These are phyloP conservation scores for pig (Sus scrofa) DNA, from an alignment of 2,113 vertebrate genomes.

Conservation along the genomic window DNA sequence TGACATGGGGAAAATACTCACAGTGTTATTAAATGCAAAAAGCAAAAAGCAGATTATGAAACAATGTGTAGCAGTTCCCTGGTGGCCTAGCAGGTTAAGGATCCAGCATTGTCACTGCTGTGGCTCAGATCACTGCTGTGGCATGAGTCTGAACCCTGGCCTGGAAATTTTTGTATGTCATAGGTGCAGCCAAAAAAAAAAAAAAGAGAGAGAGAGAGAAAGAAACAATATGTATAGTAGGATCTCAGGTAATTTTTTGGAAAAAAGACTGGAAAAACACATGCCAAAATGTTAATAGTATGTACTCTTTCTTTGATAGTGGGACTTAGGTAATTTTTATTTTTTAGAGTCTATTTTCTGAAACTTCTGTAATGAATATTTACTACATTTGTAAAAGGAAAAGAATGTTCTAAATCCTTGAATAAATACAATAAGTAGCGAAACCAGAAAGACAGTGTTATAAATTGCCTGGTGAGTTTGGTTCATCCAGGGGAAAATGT, in stretches of 20 bases:
- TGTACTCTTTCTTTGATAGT: background rate
- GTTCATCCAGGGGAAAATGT: background rate
- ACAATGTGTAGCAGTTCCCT: background rate
- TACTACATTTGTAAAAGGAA: constrained; percentile 14
- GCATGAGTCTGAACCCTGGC: too few species aligned
- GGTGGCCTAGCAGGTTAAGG: too few species aligned
- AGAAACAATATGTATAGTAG: background rate
- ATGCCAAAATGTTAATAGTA: background rate
- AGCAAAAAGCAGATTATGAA: background rate
- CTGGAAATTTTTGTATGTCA: too few species aligned
- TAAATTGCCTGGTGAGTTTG: background rate
- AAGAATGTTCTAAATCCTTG: background rate
- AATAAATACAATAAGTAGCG: constrained; percentile 8
- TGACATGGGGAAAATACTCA: background rate
- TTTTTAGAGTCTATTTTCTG: constrained; percentile 32
- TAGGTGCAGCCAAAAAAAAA: too few species aligned
- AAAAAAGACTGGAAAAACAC: background rate
- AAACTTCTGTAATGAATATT: constrained; percentile 14
- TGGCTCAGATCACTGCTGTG: too few species aligned
- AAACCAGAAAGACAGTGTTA: background rate
- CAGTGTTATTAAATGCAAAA: background rate
- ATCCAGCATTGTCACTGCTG: too few species aligned
- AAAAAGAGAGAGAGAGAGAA: too few species aligned
- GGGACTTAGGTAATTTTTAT: background rate
- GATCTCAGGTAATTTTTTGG: background rate